Percentiles rank a stretch among this genome's conserved stretches.
These are phyloP conservation scores for Ectemnius cavifrons DNA, from an alignment of 2,888 invertebrate species.

Conservation along the genomic window DNA sequence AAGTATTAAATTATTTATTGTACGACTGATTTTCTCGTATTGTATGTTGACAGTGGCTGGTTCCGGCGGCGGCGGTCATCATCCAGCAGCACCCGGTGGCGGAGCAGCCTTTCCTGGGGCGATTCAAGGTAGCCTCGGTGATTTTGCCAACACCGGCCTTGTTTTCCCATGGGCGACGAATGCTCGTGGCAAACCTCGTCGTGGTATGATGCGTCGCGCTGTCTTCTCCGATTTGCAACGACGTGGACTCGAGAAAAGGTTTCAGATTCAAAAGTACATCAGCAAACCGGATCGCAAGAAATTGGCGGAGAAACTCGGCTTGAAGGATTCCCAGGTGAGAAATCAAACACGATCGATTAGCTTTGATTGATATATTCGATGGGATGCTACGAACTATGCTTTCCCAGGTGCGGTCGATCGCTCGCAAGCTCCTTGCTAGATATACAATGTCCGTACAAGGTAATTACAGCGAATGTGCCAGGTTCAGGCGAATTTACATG, in stretches of 20 bases:
- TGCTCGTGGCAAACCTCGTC: constrained; percentile 93
- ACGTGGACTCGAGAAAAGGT: constrained; percentile 96
- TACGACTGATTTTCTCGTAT: no score
- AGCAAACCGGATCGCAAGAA: constrained; percentile 99
- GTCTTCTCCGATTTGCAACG: constrained; percentile 98
- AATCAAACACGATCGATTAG: no score
- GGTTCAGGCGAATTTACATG: constrained; percentile 52
- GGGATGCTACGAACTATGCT: neutral
- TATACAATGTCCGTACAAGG: constrained; percentile 46
- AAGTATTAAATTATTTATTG: no score
- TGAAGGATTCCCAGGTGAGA: constrained; percentile 97
- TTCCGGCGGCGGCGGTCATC: constrained; percentile 78
- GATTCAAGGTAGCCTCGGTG: constrained; percentile 71
- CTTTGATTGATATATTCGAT: constrained; percentile 2
- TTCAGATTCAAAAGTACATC: constrained; percentile 98
- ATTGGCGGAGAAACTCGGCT: constrained; percentile 95
- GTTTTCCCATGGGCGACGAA: constrained; percentile 94
- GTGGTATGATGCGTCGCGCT: constrained; percentile 98
- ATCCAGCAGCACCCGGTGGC: constrained; percentile 69
- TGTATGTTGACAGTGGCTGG: constrained; percentile 74
- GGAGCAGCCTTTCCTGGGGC: constrained; percentile 71
- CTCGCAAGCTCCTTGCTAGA: constrained; percentile 26
- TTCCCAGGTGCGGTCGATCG: neutral
- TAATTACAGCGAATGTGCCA: constrained; percentile 54
- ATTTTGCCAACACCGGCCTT: constrained; percentile 76